Base-by-base conservation (phyloP, 1,140 invertebrate genomes). In the Lucilia cuprina region DNA sequence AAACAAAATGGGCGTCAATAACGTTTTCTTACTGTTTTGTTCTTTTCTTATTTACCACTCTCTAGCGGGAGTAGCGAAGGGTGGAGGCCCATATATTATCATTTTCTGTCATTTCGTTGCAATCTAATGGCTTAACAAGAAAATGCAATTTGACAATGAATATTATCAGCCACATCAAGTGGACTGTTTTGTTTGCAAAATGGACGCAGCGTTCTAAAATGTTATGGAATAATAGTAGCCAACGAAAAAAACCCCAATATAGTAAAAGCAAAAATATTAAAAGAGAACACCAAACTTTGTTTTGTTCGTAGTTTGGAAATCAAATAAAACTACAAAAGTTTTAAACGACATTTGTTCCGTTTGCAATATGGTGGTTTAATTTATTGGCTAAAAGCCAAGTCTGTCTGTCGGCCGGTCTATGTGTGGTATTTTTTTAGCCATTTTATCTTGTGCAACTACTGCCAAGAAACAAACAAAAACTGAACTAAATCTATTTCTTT, bases 291-390 rank as follows among this genome's bases (percentile, higher is more conserved):
- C 34, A 41, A 47, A 78, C 34, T 35, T 78, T 78, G 25, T 75
- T 75, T 75, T 35, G 41, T 41, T 41, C 41, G 41, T 41, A 41
- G 41, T 75, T 17, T 8, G 34, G 8, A 19, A 75, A 30, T 75
- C 74, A 35, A 78, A 70, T 70, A 70, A 70, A 70, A 70, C n/a
- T 21, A 21, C n/a, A 70, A 70, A 70, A 70, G n/a, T 70, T 70
- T 70, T 70, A 70, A 70, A 47, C 75, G 41, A 78, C 75, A 78
- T 78, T 50, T 49, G 77, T 80, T 47, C 77, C n/a, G 47, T 80
- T 80, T 80, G 34, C 77, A 80, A 49, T 49, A 80, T 80, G 77
- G 41, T 80, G 77, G 77, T 80, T 80, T 21, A 49, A 49, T 80
- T 80, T 80, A 80, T 80, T 80, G 77, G 77, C 77, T 21, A 21